Base-by-base conservation (phyloP, 2,113 vertebrate genomes). In the Microcebus lehilahytsara region DNA sequence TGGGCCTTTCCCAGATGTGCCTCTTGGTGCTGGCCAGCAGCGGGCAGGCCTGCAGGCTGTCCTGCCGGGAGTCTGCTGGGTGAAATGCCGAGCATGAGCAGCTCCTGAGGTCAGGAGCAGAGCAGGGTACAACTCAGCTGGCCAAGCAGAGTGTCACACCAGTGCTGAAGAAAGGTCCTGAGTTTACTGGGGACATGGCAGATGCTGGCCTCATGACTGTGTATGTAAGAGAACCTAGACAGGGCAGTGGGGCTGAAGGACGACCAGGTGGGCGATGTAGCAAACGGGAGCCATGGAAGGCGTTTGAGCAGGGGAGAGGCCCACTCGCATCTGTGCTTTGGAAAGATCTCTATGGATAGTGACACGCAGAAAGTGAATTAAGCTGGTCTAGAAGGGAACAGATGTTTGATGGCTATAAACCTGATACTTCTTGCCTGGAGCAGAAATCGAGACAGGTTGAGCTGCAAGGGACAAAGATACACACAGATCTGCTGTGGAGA, bases 201-300 rank as follows among this genome's bases (percentile, higher is more conserved):
- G 32, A 53, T 5, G 4, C 13, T 0, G 20, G 37, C 40, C 49
- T 64, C 16, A 2, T 11, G 71, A 17, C 3, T 14, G 1, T 0
- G 9, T 16, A 1, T 0, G 9, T 9, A 9, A 30, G 42, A n/a
- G 53, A 60, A 14, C n/a, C 40, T 2, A 20, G 46, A 5, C 0
- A 4, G 74, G 9, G 4, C 34, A 6, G 60, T 1, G 60, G 71
- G 64, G 17, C 58, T 66, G 23, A n/a, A 22, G 58, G 40, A 6
- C 14, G 42, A 11, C 17, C 53, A 64, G 20, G 42, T 1, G 5
- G 42, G 6, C 27, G 0, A 22, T 0, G 22, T 5, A 11, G 69
- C 30, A 7, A 16, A 3, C 1, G 25, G 92, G 34, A 74, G 66
- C 22, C 23, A 1, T 9, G 42, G 58, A 27, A 49, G 75, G 32